Percentiles rank a stretch among this genome's conserved stretches.
Evolutionary conservation across 2,888 invertebrate genomes (phyloP).

Genomic region (Eilema sororculum): DNA sequence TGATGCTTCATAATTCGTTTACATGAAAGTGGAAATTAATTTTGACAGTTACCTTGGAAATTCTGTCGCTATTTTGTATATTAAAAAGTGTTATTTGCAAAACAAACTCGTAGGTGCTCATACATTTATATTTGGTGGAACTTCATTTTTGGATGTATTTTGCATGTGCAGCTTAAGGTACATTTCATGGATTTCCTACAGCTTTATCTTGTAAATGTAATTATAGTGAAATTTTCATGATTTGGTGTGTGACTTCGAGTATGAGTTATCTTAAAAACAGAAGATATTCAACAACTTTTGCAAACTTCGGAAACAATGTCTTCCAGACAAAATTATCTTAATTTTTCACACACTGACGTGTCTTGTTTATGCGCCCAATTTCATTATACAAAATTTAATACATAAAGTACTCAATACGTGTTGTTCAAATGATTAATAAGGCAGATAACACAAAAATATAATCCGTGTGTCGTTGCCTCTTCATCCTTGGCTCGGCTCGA

Average conservation of each 20-base stretch:
- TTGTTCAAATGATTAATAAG: conserved; percentile 61
- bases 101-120: neutral
- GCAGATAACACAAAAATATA: conserved; percentile 65
- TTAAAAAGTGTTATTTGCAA: neutral
- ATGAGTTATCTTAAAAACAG: too few species aligned
- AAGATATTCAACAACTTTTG: too few species aligned
- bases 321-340: neutral
- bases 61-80: neutral
- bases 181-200: neutral
- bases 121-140: too few species aligned
- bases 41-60: conserved; percentile 17
- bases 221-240: too few species aligned
- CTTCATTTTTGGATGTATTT: neutral
- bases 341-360: too few species aligned
- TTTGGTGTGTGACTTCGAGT: too few species aligned
- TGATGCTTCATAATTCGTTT: conserved; percentile 44
- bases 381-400: conserved; percentile 6
- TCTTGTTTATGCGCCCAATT: too few species aligned
- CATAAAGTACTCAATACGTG: conserved; percentile 39
- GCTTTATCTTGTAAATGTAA: too few species aligned
- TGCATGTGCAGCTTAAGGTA: neutral
- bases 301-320: too few species aligned
- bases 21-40: conserved; percentile 12
- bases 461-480: conserved; percentile 72
- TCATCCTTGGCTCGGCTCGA: conserved; percentile 61